Evolutionary conservation across 2,113 vertebrate genomes (phyloP).

Genomic region (Myrmecobius fasciatus): DNA sequence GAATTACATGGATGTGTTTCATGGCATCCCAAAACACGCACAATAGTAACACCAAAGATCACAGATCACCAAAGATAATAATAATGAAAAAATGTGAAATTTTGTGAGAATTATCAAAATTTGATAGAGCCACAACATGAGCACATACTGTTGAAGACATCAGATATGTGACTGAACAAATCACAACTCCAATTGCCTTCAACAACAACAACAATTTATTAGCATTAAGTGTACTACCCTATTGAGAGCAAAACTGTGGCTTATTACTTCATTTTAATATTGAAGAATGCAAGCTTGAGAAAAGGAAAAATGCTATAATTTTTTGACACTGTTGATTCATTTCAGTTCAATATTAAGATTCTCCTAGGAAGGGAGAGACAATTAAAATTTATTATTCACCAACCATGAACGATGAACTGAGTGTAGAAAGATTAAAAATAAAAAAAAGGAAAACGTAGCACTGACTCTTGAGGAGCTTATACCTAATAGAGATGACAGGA

Average conservation of each 20-base stretch:
- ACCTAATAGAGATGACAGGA: background rate
- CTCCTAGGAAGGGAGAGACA: background rate
- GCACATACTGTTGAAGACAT: background rate
- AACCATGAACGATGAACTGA: background rate
- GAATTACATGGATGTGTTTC: background rate
- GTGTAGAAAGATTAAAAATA: background rate
- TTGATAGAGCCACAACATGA: background rate
- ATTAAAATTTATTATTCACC: background rate
- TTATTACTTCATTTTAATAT: background rate
- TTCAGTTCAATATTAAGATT: background rate
- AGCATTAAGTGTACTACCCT: background rate
- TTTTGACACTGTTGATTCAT: background rate
- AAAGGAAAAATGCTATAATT: background rate
- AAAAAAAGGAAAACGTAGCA: background rate
- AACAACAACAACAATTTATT: background rate
- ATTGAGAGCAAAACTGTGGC: background rate
- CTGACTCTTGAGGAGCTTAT: background rate
- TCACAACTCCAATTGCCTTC: too few relatives aligned
- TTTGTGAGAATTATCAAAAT: background rate
- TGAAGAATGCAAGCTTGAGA: background rate
- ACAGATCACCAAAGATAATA: background rate
- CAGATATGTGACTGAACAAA: too few relatives aligned
- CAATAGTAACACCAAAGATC: background rate
- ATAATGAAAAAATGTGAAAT: background rate
- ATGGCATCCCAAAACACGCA: background rate